Base-by-base conservation (phyloP, 2,113 vertebrate species). In the Dicaeum eximium region DNA sequence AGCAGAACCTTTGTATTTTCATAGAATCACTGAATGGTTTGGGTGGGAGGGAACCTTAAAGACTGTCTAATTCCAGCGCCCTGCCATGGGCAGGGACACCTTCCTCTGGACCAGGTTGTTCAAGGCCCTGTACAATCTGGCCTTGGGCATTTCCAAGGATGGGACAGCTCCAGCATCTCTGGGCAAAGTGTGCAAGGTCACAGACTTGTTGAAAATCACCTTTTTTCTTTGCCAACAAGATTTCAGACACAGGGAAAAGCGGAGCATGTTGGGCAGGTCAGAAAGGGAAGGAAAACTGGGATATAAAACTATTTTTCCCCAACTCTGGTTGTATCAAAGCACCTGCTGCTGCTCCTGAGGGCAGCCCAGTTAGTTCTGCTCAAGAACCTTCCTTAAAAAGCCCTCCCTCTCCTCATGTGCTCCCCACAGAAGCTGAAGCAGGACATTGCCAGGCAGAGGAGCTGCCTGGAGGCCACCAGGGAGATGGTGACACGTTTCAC, bases 361-460 rank as follows among this genome's bases (percentile, higher is more conserved):
- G n/a, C 2, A 1, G 23, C 70, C 37, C 80, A 6, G 22, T 19
- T 56, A 4, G 4, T 75, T 78, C 62, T 50, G 42, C 89, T 77
- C 8, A 1, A 31, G 48, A 73, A n/a, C 58, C 60, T 77, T 31
- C 53, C 37, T 57, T 92, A 4, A 37, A 25, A 24, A 45, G 1
- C 7, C 38, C 13, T 93, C 62, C 38, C 54, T 94, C 7, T 85
- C 24, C 23, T 3, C 7, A 1, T 50, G 37, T 95, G 44, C 84
- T 47, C 23, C 13, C 86, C 23, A 2, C 97, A 99, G 99, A 99
- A 99, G 98, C 97, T 99, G 71, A 98, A 99, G 30, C 99, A 99
- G 96, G 99, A 99, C 97, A 98, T 99, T 5, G 98, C 98, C 73
- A 98, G 99, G 74, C 98, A 99, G 61, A 99, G 97, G 95, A 99